phyloP scores from a whole-genome alignment of 2,888 invertebrate genomes.

The Rhamphomyia laevipes region DNA sequence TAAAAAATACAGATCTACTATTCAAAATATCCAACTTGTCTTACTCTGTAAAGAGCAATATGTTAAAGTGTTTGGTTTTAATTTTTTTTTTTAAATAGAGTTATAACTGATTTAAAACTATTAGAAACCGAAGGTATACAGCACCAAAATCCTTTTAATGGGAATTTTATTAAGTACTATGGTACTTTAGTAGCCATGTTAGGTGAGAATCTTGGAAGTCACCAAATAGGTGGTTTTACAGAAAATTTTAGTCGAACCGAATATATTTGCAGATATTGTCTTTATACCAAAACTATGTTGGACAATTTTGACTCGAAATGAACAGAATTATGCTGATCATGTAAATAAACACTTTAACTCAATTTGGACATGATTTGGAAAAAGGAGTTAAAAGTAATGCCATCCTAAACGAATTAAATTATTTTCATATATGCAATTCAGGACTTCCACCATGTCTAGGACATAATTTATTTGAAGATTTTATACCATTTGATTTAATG shows the following conservation, averaged over 20 bases:
- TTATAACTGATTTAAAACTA: slow-evolving; percentile 8
- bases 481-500: slow-evolving; percentile 18
- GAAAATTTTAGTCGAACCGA: slow-evolving; percentile 13
- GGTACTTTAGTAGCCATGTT: slow-evolving; percentile 9
- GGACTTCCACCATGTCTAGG: slow-evolving; percentile 22
- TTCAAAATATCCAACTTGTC: too few relatives aligned
- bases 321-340: too few relatives aligned
- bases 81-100: slow-evolving; percentile 4
- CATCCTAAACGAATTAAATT: slow-evolving; percentile 17
- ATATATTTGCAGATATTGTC: slow-evolving; percentile 11
- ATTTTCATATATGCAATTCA: slow-evolving; percentile 20
- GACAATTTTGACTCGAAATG: background rate
- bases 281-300: background rate
- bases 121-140: slow-evolving; percentile 10
- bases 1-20: too few relatives aligned
- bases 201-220: slow-evolving; percentile 15
- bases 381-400: slow-evolving; percentile 21
- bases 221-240: slow-evolving; percentile 14
- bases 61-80: slow-evolving; percentile 8
- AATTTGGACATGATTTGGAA: background rate
- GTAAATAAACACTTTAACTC: too few relatives aligned
- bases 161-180: background rate
- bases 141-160: background rate
- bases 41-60: slow-evolving; percentile 9
- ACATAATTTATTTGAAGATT: slow-evolving; percentile 22